Evolutionary conservation across 1,140 invertebrate species (phyloP).

Genomic region (roundworm (Caenorhabditis elegans)): DNA sequence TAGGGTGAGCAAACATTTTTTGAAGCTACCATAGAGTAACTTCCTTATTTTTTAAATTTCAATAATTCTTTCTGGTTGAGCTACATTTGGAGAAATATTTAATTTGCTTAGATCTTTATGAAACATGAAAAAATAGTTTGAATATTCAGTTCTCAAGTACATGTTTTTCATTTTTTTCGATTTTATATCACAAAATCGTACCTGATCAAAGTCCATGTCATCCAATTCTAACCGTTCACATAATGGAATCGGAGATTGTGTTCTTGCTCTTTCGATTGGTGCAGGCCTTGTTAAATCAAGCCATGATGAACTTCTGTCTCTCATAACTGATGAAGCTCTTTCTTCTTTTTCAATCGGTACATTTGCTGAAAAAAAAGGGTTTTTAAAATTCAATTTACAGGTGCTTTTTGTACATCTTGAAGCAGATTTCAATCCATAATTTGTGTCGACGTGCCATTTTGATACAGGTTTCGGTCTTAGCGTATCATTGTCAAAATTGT

Average conservation of each 20-base stretch:
- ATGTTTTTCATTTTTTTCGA: too few species aligned
- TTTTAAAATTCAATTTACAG: not conserved
- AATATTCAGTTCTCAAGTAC: too few species aligned
- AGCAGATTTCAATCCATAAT: slow-evolving; percentile 2
- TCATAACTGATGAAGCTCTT: not conserved
- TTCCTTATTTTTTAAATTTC: too few species aligned
- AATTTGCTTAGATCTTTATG: too few species aligned
- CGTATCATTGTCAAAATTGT: not conserved
- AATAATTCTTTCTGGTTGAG: too few species aligned
- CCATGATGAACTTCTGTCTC: not conserved
- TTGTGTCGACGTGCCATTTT: slow-evolving; percentile 11
- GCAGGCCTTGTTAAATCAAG: not conserved
- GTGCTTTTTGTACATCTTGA: not conserved
- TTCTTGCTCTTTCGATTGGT: not conserved
- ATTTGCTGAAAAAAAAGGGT: not conserved
- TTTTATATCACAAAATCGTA: too few species aligned
- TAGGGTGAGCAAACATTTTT: too few species aligned
- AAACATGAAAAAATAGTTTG: too few species aligned
- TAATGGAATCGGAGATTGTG: slow-evolving; percentile 14
- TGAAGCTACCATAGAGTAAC: too few species aligned
- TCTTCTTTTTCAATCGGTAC: slow-evolving; percentile 2
- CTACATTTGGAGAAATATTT: too few species aligned
- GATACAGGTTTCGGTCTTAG: slow-evolving; percentile 6
- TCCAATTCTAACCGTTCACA: slow-evolving; percentile 1
- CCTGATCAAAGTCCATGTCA: not conserved